Evolutionary conservation across 64 coral and sea anemone genomes (phyloP).

Genomic region (Montipora cactus): DNA sequence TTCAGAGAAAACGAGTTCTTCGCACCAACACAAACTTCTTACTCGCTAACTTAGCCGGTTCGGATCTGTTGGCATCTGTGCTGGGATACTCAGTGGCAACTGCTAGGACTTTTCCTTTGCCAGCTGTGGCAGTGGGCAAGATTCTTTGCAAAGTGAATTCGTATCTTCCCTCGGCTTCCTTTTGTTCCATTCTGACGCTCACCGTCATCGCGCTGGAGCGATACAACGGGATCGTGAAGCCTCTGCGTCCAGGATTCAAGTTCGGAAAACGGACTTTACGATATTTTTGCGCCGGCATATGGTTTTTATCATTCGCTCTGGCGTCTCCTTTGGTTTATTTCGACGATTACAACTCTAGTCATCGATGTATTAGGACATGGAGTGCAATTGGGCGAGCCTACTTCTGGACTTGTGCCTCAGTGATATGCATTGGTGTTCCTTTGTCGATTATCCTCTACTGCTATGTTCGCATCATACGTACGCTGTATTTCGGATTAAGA

Average conservation of each 20-base stretch:
- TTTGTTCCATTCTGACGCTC: not conserved
- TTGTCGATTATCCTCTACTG: slow-evolving; percentile 20
- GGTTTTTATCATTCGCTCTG: not conserved
- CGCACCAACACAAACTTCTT: slow-evolving; percentile 36
- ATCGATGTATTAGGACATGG: not conserved
- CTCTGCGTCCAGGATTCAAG: slow-evolving; percentile 7
- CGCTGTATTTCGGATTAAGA: slow-evolving; percentile 32
- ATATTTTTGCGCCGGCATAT: not conserved
- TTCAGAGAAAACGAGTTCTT: slow-evolving; percentile 43
- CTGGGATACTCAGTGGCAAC: not conserved
- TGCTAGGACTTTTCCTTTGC: not conserved
- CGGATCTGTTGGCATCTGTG: slow-evolving; percentile 5
- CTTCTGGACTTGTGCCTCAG: not conserved
- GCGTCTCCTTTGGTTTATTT: slow-evolving; percentile 17
- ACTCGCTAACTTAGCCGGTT: slow-evolving; percentile 18
- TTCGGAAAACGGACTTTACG: not conserved
- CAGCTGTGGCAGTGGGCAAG: not conserved
- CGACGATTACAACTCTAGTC: not conserved
- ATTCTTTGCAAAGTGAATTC: slow-evolving; percentile 25
- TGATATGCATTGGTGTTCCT: not conserved
- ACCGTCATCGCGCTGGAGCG: slow-evolving; percentile 33
- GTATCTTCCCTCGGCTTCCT: not conserved
- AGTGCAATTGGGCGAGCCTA: not conserved
- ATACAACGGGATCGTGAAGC: slow-evolving; percentile 27
- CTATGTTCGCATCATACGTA: slow-evolving; percentile 45